Evolutionary conservation across 2,113 vertebrate species (phyloP), one percentile per base, ranked within the genome.

Genomic region (Ginglymostoma cirratum): DNA sequence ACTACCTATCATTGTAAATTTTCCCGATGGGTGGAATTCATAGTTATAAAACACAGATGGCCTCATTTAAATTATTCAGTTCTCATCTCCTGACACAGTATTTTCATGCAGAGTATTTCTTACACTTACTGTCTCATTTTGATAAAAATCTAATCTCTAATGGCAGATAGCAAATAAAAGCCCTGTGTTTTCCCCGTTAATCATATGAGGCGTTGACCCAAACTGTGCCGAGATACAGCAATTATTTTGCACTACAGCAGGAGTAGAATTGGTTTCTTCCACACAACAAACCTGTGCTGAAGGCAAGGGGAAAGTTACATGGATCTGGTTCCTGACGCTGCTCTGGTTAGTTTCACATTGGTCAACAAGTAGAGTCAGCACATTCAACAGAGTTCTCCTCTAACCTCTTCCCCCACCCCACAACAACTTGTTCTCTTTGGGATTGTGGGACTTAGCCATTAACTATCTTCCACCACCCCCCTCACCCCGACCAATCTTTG

Each of bases 311-410:
- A 30, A 61, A 52, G 52, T 89, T 66, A 65, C 34, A 65, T 42
- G 34, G 61, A 38, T 67, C 55, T 67, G 89, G 61, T 66, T 93
- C 94, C 27, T 27, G 12, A 72, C 5, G 45, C 67, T 72, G 94
- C 94, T 95, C 94, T 95, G 94, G 94, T 95, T 95, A 95, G 67
- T 95, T 95, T 95, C 94, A 95, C 94, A 52, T 69, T 70, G 42
- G 93, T n/a, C 23, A 94, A 94, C 66, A 70, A 69, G 66, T 70
- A 66, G 94, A 95, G 94, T 76, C 94, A 95, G 94, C 69, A 95
- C 67, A 95, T 76, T 95, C 42, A 48, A 72, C 42, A 72, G 48
- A 72, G 67, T 66, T 83, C 34, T 38, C 23, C 48, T 69, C 95
- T 61, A 61, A 61, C 55, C n/a, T 48, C 78, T 23, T 48, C 45